Evolutionary conservation across 2,888 invertebrate species (phyloP), one percentile per base, ranked within the genome.

Genomic region (Seladonia tumulorum): DNA sequence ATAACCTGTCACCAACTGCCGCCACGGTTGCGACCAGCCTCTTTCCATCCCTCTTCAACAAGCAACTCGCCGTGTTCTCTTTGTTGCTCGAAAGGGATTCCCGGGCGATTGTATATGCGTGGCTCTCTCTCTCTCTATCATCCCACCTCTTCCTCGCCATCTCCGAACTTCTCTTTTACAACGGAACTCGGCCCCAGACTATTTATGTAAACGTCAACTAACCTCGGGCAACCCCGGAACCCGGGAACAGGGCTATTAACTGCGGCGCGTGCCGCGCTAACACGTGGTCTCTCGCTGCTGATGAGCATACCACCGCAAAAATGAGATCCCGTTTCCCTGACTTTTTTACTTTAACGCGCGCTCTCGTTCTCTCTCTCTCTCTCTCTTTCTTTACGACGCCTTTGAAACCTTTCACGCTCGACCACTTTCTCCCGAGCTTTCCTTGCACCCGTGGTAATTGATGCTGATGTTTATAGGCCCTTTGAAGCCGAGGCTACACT

Each of bases 1-100:
- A 93, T 94, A 93, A 93, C 93, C 89, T 89, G 92, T 92, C 91
- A 92, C 88, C 90, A 88, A 89, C 90, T 87, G 87, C 85, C 82
- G 83, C 88, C 83, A 78, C 89, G 88, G 86, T 89, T 88, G 90
- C 89, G 85, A 87, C 76, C 78, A 75, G 76, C 84, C 71, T 76
- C 83, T 81, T 76, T 78, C 77, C 86, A 49, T 73, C 76, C 76
- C 73, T 73, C 60, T 14, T 77, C 81, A 70, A 39, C 18, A 10
- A 60, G n/a, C 42, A 8, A 14, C 57, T 16, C 16, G 57, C 57
- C 57, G 57, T 12, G 57, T 1, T 29, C 29, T 63, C 63, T 29
- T 29, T 18, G 29, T 63, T 16, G 29, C 63, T 7, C 63, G 5
- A 16, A 29, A 1, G 16, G 63, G 63, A 63, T 29, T 63, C 29